These are phyloP conservation scores for Crepidodera aurea DNA, from an alignment of 2,888 invertebrate species.

Conservation along the genomic window DNA sequence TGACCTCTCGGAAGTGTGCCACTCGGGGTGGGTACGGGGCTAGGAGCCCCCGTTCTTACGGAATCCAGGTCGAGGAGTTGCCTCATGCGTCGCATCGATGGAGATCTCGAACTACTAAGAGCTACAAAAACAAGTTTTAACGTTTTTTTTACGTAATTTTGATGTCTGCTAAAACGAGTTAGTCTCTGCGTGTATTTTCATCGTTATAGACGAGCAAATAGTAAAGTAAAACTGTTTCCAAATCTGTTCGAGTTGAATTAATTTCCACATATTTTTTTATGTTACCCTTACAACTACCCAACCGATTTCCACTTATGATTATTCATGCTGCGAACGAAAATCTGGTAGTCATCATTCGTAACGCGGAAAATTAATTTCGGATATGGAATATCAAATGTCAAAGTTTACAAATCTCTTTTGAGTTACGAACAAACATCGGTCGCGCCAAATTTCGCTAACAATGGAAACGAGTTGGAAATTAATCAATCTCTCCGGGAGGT, in stretches of 20 bases:
- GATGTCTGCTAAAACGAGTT: too few relatives aligned
- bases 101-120: conserved; percentile 66
- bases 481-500: not conserved
- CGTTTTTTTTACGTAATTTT: too few relatives aligned
- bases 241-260: too few relatives aligned
- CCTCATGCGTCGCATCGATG: conserved; percentile 81
- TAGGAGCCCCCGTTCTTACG: conserved; percentile 66
- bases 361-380: conserved; percentile 13
- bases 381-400: conserved; percentile 21
- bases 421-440: conserved; percentile 19
- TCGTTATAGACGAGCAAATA: too few relatives aligned
- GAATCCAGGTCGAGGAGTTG: conserved; percentile 79
- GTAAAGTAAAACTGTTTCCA: too few relatives aligned
- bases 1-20: conserved; percentile 78
- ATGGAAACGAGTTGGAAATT: not conserved
- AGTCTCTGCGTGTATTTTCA: too few relatives aligned
- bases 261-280: too few relatives aligned
- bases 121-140: conserved; percentile 46
- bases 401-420: conserved; percentile 22
- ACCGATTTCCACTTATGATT: not conserved
- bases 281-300: too few relatives aligned
- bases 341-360: too few relatives aligned
- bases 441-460: not conserved
- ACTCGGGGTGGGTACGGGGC: conserved; percentile 80
- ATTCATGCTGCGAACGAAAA: not conserved